Evolutionary conservation across 2,797 vertebrate genomes (phyloP), one percentile per base, ranked within the genome.

Genomic region (Characodon lateralis): DNA sequence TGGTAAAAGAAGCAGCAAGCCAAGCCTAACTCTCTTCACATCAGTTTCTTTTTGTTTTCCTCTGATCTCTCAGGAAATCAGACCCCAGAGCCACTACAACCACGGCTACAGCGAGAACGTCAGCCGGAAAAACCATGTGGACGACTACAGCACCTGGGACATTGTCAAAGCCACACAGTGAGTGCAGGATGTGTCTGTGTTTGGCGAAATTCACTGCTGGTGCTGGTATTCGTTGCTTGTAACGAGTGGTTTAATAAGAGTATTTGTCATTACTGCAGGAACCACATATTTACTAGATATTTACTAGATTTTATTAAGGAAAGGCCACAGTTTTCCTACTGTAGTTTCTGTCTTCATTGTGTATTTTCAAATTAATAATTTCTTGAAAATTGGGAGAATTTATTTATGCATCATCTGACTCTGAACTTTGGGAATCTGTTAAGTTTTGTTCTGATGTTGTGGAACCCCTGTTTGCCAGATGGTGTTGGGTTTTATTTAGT

Each of bases 101-200:
- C 98, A 99, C 78, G 97, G 97, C 90, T 99, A 98, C 92, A 98
- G 93, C 65, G 98, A 99, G 89, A 96, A 92, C 48, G 94, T 97
- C 68, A 97, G 96, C 83, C 96, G 98, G 70, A 99, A 99, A 87
- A 97, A 96, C 92, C 98, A 99, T 59, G 96, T 97, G 89, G 98
- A 99, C 70, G 98, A 99, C 95, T 99, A 99, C 78, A 99, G 98
- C 94, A 98, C 98, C 76, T 99, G 98, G 98, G 98, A 99, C 91
- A 98, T 99, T 46, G 97, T 99, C 91, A 99, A 99, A 96, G 98
- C 98, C 83, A 99, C 98, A 78, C 98, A 99, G 98, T 99, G 95
- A 98, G 98, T 95, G 69, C 76, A 39, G 48, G 0, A 7, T 48
- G 4, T 48, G 24, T 79, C 14, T 77, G 56, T 31, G 26, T 69